These are phyloP conservation scores for Glandiceps talaboti DNA, from an alignment of 53 echinoderm and acorn worm species.

Conservation along the genomic window DNA sequence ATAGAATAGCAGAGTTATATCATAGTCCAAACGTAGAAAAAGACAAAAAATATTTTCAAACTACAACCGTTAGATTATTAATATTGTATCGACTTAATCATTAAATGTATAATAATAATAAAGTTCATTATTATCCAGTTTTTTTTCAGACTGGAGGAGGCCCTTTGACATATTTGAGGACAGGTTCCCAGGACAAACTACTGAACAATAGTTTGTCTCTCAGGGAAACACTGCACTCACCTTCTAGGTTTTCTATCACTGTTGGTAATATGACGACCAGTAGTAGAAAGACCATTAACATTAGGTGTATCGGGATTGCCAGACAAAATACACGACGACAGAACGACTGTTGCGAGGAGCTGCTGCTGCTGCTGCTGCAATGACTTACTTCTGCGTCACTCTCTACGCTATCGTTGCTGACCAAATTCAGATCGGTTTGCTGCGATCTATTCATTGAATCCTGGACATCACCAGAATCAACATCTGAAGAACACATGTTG, in stretches of 20 bases:
- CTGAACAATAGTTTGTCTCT: slow-evolving; percentile 61
- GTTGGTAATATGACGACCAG: slow-evolving; percentile 60
- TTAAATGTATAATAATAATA: too few relatives aligned
- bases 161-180: slow-evolving; percentile 62
- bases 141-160: slow-evolving; percentile 70
- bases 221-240: slow-evolving; percentile 71
- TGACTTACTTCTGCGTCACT: background rate
- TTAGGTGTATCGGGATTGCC: slow-evolving; percentile 60
- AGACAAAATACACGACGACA: slow-evolving; percentile 33
- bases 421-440: background rate
- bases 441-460: too few relatives aligned
- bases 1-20: too few relatives aligned
- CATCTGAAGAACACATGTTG: too few relatives aligned
- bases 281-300: slow-evolving; percentile 58
- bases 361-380: background rate
- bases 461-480: too few relatives aligned
- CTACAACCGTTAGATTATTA: too few relatives aligned
- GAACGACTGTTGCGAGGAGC: slow-evolving; percentile 10
- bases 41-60: too few relatives aligned
- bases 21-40: too few relatives aligned
- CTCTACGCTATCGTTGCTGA: background rate
- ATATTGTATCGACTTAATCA: too few relatives aligned
- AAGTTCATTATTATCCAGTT: too few relatives aligned
- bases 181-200: slow-evolving; percentile 46
- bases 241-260: slow-evolving; percentile 38